These are phyloP conservation scores for Bagarius yarrelli DNA, from an alignment of 2,113 vertebrate genomes.

Conservation along the genomic window DNA sequence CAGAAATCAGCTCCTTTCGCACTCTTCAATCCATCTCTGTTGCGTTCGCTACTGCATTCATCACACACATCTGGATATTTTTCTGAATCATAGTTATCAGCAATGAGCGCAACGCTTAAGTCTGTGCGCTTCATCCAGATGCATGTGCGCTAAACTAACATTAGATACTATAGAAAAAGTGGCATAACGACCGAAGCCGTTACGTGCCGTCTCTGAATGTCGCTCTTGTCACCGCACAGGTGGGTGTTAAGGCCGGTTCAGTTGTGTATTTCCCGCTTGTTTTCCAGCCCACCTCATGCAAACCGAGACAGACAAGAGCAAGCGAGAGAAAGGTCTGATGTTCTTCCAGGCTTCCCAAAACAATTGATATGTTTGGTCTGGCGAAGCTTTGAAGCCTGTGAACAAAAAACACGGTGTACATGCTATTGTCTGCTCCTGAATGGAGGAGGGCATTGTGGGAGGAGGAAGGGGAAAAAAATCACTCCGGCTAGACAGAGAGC, in stretches of 20 bases:
- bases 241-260: not conserved
- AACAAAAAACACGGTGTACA: conserved; percentile 66
- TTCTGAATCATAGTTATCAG: conserved; percentile 75
- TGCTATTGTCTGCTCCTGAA: conserved; percentile 71
- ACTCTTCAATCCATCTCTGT: conserved; percentile 69
- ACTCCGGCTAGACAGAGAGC: conserved; percentile 71
- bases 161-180: conserved; percentile 60
- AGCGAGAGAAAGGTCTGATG: conserved; percentile 56
- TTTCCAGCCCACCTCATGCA: conserved; percentile 28
- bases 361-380: conserved; percentile 66
- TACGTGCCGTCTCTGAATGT: conserved; percentile 59
- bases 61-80: conserved; percentile 69
- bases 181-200: conserved; percentile 67
- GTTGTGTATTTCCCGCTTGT: not conserved
- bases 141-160: conserved; percentile 58
- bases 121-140: conserved; percentile 59
- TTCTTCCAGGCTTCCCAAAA: conserved; percentile 58
- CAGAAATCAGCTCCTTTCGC: conserved; percentile 75
- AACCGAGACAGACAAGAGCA: conserved; percentile 40
- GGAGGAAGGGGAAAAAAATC: conserved; percentile 35
- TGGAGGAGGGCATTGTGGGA: conserved; percentile 59
- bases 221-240: conserved; percentile 2
- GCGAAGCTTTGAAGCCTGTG: conserved; percentile 65
- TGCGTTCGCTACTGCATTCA: conserved; percentile 66
- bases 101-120: conserved; percentile 65